Conservation (phyloP, 1,140 invertebrate genomes). For the Homalodisca vitripennis region DNA sequence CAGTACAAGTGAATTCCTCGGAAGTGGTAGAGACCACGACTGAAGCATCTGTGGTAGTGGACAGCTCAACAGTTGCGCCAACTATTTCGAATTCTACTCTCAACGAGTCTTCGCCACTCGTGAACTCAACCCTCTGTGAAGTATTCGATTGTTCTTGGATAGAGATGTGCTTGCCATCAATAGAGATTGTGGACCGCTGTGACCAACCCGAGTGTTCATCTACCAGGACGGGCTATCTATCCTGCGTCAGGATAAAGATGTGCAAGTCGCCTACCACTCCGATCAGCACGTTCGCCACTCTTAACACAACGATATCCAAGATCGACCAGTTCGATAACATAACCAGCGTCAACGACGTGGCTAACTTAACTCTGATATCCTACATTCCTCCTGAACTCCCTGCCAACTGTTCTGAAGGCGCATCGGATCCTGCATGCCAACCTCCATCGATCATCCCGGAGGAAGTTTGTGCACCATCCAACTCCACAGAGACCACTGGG, state of each 20-base stretch:
- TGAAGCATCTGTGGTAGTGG: background rate
- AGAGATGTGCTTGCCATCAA: slow-evolving; percentile 11
- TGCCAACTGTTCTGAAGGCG: background rate
- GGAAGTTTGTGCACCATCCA: no score
- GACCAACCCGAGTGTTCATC: background rate
- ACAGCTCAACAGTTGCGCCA: background rate
- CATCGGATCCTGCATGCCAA: background rate
- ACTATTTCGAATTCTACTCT: background rate
- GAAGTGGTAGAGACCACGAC: background rate
- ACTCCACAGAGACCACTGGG: no score
- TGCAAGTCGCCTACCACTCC: slow-evolving; percentile 7
- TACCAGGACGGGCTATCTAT: background rate
- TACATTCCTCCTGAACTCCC: background rate
- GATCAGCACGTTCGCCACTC: slow-evolving; percentile 8
- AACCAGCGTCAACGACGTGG: background rate
- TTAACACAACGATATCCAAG: background rate
- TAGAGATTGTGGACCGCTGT: slow-evolving; percentile 7
- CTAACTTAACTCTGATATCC: slow-evolving; percentile 10
- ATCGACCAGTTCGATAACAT: background rate
- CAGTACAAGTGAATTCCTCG: background rate
- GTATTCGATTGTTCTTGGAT: slow-evolving; percentile 8
- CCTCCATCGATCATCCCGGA: no score
- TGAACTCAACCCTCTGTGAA: background rate
- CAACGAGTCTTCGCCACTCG: background rate
- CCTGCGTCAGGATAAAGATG: slow-evolving; percentile 11